Evolutionary conservation across 1,140 invertebrate genomes (phyloP), one percentile per base, ranked within the genome.

Genomic region (Eupeodes corollae): DNA sequence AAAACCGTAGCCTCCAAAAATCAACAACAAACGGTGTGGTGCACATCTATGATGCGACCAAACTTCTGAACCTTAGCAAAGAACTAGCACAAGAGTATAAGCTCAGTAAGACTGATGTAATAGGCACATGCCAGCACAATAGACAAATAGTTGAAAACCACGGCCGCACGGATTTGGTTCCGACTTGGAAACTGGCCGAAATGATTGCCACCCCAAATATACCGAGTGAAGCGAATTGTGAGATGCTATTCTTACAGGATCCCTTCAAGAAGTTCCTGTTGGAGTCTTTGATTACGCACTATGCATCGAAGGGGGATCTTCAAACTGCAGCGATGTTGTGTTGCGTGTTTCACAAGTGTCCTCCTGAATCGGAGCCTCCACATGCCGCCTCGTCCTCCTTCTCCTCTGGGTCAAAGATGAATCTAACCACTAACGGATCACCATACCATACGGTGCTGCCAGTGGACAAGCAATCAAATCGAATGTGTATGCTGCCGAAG

Each of bases 291-390:
- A 88, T 89, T 57, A 75, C 78, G 43, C 83, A 88, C 70, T 88
- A 86, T 67, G 84, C 83, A 2, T 74, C 74, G 52, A 76, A 84
- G 41, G 79, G 80, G 5, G 92, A 98, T 69, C 76, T 95, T 35
- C 92, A 98, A 73, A 96, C 89, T 62, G 86, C 91, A 12, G 91
- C 90, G 1, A 92, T 96, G 82, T 61, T 96, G 26, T 84, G 84
- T 46, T 95, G 91, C 69, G 78, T 85, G 1, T 92, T 93, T 68
- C 82, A 82, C 54, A 71, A 73, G 52, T 69, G 67, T 54, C 56
- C 19, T 6, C 11, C 15, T 32, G 26, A 16, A 11, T 15, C 26
- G 16, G 15, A 38, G 5, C 38, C 5, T 12, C 41, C 26, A 15
- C 15, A 32, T 21, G 14, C 8, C 8, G n/a, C 21, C 38, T 44